Conservation (phyloP, 2,113 vertebrate genomes). For the Lethenteron reissneri region DNA sequence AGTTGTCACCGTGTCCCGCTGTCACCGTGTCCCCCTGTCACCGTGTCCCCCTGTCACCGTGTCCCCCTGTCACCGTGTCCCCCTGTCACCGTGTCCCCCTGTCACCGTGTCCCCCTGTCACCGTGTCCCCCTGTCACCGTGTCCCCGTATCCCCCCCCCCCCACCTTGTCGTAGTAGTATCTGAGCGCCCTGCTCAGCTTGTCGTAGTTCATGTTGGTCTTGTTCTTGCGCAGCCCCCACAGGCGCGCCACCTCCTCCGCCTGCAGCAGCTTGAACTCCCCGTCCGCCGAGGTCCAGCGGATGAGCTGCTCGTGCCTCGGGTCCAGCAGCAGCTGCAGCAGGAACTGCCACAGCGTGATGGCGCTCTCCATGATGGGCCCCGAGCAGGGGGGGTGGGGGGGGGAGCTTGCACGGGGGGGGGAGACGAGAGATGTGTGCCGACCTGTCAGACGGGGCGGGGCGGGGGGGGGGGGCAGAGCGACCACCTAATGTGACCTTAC, state of each 20-base stretch:
- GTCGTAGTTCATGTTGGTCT: slow-evolving; percentile 95
- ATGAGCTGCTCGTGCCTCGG: slow-evolving; percentile 85
- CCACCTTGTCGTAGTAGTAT: slow-evolving; percentile 94
- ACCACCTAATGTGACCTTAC: no score
- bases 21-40: no score
- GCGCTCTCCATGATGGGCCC: slow-evolving; percentile 68
- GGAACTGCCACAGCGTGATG: slow-evolving; percentile 95
- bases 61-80: no score
- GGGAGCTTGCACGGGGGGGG: no score
- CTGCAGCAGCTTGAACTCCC: slow-evolving; percentile 91
- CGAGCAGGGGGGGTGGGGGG: neutral
- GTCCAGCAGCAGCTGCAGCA: slow-evolving; percentile 84
- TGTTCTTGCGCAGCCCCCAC: slow-evolving; percentile 90
- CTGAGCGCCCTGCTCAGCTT: slow-evolving; percentile 82
- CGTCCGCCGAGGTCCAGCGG: slow-evolving; percentile 83
- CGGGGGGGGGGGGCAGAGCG: no score
- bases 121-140: no score
- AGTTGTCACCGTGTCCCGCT: no score
- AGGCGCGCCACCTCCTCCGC: slow-evolving; percentile 90
- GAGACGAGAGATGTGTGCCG: no score
- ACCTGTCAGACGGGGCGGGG: no score
- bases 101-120: no score
- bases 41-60: no score
- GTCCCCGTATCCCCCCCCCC: neutral
- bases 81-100: no score